A percentile compares a stretch with the other conserved stretches of the same genome.
Evolutionary conservation across 2,888 invertebrate species (phyloP).

Genomic region (Campoplex capitator): DNA sequence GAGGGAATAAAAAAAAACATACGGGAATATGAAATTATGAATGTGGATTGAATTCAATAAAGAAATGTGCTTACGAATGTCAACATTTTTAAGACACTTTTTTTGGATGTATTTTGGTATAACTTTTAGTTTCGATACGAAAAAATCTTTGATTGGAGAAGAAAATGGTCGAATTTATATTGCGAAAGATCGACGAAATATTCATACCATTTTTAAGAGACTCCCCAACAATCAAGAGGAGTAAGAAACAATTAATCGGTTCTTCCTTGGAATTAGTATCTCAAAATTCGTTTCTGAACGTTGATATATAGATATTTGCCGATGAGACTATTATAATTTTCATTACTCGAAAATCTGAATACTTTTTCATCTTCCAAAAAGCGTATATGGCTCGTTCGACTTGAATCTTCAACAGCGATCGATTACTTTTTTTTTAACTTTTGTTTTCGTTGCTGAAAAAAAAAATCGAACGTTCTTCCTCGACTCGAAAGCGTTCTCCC

Average conservation of each 20-base stretch:
- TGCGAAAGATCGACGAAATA: neutral
- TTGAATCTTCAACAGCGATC: neutral
- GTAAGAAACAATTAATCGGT: no score
- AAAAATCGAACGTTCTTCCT: neutral
- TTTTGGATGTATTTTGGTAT: neutral
- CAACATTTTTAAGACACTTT: constrained; percentile 23
- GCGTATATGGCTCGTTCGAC: neutral
- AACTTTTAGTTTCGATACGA: neutral
- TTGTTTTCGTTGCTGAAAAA: no score
- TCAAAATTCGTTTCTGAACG: no score
- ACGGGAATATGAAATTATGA: neutral
- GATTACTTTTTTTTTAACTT: neutral
- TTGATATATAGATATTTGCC: no score
- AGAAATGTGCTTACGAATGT: constrained; percentile 22
- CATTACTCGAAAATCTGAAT: neutral
- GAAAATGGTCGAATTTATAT: neutral
- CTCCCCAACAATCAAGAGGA: no score
- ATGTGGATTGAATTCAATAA: neutral
- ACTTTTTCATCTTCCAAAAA: neutral
- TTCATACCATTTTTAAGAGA: neutral
- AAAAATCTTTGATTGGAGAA: neutral
- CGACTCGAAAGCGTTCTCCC: neutral
- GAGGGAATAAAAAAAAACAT: constrained; percentile 1
- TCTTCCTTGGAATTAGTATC: no score
- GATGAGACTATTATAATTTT: neutral